phyloP scores from a whole-genome alignment of 2,113 vertebrate genomes.

The Merops nubicus region DNA sequence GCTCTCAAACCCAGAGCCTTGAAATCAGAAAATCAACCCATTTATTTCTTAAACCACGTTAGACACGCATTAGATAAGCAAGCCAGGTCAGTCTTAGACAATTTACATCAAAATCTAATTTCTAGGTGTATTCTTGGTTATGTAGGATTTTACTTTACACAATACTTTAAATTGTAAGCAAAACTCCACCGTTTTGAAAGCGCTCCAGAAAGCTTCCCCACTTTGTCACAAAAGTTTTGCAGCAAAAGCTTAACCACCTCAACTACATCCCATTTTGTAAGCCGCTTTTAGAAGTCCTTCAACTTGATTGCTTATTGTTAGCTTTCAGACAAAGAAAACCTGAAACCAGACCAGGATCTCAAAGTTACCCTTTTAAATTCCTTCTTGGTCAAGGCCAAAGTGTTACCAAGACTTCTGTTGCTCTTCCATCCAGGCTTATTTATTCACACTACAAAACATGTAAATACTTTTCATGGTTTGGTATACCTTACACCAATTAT shows the following conservation, averaged over 20 bases:
- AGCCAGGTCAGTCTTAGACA: background rate
- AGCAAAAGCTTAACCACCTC: conserved; percentile 6
- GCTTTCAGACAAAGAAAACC: conserved; percentile 61
- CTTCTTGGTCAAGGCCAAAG: conserved; percentile 69
- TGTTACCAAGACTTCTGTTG: conserved; percentile 68
- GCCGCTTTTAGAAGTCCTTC: conserved; percentile 15
- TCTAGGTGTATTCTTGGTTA: background rate
- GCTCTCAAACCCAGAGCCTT: background rate
- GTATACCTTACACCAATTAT: conserved; percentile 63
- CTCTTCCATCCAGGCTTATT: conserved; percentile 68
- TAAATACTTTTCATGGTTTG: conserved; percentile 73
- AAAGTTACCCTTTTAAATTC: conserved; percentile 71
- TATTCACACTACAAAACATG: conserved; percentile 71
- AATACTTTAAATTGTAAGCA: background rate
- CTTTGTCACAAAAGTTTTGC: background rate
- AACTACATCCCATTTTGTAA: conserved; percentile 20
- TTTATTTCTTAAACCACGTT: background rate
- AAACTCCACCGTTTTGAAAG: background rate
- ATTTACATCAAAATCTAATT: background rate
- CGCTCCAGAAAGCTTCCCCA: conserved; percentile 16
- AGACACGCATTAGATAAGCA: background rate
- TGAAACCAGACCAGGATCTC: conserved; percentile 71
- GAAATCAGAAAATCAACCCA: background rate
- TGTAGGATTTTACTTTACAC: background rate
- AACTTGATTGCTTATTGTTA: conserved; percentile 34